Evolutionary conservation across 2,113 vertebrate species (phyloP).

Genomic region (Equus quagga): DNA sequence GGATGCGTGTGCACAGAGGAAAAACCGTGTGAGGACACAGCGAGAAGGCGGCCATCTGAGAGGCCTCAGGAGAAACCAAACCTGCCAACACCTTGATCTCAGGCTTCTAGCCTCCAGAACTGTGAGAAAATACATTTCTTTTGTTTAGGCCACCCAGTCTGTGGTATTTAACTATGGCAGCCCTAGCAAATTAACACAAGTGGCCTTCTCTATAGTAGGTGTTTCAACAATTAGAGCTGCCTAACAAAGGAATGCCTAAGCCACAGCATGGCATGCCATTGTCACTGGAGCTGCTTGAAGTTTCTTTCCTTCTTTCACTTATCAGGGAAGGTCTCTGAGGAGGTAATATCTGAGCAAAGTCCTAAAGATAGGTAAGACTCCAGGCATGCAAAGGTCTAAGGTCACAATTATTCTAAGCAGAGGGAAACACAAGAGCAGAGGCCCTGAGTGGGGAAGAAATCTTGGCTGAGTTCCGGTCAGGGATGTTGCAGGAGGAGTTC

Average conservation of each 20-base stretch:
- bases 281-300: not conserved
- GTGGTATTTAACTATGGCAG: not conserved
- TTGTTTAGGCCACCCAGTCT: not conserved
- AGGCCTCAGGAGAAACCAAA: not conserved
- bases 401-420: not conserved
- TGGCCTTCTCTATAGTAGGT: accelerated
- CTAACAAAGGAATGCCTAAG: too few relatives aligned
- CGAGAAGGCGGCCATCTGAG: not conserved
- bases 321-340: not conserved
- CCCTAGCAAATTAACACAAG: not conserved
- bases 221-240: not conserved
- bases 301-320: not conserved
- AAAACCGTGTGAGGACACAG: not conserved
- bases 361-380: not conserved
- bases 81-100: not conserved
- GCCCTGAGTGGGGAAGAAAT: not conserved
- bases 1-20: not conserved
- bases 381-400: not conserved
- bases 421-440: not conserved
- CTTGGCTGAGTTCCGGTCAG: too few relatives aligned
- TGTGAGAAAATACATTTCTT: not conserved
- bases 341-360: not conserved
- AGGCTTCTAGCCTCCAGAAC: not conserved
- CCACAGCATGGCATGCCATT: not conserved
- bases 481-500: not conserved